These are phyloP conservation scores for Drosophila pectinifera DNA, from an alignment of 1,140 invertebrate genomes.

Conservation along the genomic window DNA sequence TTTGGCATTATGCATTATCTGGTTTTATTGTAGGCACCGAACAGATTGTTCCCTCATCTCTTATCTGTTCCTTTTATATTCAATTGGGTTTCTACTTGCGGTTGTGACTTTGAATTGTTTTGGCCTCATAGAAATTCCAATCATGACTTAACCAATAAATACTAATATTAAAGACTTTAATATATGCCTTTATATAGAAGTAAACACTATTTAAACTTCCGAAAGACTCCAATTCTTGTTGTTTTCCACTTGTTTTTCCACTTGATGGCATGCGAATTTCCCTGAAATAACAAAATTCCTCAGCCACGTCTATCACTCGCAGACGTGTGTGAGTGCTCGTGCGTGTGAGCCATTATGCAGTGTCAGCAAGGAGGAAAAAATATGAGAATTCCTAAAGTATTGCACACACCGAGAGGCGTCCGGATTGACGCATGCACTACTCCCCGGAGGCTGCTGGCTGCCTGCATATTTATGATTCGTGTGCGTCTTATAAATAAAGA, in stretches of 20 bases:
- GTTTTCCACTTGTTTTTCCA: slow-evolving; percentile 40
- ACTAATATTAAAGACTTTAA: neutral
- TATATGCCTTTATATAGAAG: neutral
- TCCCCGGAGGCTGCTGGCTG: slow-evolving; percentile 28
- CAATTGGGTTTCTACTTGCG: slow-evolving; percentile 24
- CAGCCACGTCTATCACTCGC: slow-evolving; percentile 28
- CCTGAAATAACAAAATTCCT: slow-evolving; percentile 40
- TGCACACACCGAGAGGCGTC: slow-evolving; percentile 25
- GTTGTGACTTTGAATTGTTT: no score
- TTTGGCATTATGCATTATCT: slow-evolving; percentile 50
- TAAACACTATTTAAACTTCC: slow-evolving; percentile 3
- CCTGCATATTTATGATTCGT: slow-evolving; percentile 72
- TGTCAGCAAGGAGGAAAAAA: slow-evolving; percentile 37
- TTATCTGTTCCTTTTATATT: slow-evolving; percentile 36
- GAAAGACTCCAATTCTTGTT: slow-evolving; percentile 13
- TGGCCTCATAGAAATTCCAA: neutral
- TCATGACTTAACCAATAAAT: neutral
- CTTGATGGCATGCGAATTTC: slow-evolving; percentile 38
- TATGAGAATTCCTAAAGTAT: slow-evolving; percentile 35
- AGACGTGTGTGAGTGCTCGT: slow-evolving; percentile 1
- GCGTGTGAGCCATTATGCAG: slow-evolving; percentile 41
- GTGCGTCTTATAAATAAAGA: slow-evolving; percentile 72
- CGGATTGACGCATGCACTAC: slow-evolving; percentile 62
- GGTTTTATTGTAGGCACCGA: slow-evolving; percentile 31
- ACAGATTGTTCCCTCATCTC: slow-evolving; percentile 43